phyloP scores from a whole-genome alignment of 2,113 vertebrate genomes.

The Rhineura floridana region DNA sequence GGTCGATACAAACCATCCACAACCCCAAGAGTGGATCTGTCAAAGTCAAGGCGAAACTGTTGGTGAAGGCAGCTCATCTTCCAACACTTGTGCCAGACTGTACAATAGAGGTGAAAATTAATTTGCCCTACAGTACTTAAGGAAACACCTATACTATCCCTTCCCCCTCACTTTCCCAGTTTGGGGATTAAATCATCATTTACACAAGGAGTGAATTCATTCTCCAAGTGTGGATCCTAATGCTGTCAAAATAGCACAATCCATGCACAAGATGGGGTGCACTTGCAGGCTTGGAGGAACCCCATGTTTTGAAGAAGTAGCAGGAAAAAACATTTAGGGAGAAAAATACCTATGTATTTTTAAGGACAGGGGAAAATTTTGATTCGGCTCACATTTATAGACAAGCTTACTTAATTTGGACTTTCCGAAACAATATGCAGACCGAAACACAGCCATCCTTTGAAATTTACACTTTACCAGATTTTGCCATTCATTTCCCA shows the following conservation, averaged over 20 bases:
- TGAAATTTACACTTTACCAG: no score
- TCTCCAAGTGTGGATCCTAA: background rate
- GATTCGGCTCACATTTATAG: no score
- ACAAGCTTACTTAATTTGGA: no score
- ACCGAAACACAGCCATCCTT: no score
- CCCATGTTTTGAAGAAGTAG: background rate
- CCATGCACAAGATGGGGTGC: no score
- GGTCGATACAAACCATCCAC: background rate
- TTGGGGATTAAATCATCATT: background rate
- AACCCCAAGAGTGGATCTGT: background rate
- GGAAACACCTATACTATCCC: background rate
- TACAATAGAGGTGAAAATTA: constrained; percentile 2
- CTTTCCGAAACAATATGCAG: no score
- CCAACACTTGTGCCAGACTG: background rate
- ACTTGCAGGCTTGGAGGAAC: background rate
- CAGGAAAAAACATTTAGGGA: background rate
- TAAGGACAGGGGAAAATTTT: background rate
- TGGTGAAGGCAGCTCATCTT: background rate
- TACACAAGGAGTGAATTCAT: background rate
- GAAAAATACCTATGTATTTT: background rate
- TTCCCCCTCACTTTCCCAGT: background rate
- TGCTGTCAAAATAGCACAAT: background rate
- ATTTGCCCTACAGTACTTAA: background rate
- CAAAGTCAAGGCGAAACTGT: background rate
- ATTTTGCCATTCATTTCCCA: no score